Percentiles rank a stretch among this genome's conserved stretches.
phyloP scores from a whole-genome alignment of 2,888 invertebrate species.

The Noctua janthe region DNA sequence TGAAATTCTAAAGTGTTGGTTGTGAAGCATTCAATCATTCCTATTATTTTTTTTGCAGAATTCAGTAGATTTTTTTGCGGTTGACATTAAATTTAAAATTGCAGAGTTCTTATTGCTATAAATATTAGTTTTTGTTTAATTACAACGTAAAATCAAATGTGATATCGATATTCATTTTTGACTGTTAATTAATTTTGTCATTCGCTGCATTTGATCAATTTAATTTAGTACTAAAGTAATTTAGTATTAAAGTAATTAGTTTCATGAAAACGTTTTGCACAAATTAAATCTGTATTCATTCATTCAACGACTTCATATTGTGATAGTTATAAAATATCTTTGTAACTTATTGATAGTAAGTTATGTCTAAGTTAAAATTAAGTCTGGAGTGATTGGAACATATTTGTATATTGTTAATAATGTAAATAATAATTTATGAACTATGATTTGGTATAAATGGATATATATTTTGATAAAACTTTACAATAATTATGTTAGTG shows the following conservation, averaged over 20 bases:
- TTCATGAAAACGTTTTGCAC: background rate
- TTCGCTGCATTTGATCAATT: constrained; percentile 1
- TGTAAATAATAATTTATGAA: constrained; percentile 85
- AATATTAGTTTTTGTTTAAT: background rate
- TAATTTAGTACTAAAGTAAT: background rate
- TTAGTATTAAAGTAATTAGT: background rate
- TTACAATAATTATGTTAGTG: constrained; percentile 78
- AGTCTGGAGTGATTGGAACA: constrained; percentile 55
- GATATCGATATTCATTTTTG: constrained; percentile 2
- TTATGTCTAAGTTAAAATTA: constrained; percentile 36
- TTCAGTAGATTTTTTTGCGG: background rate
- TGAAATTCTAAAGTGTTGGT: constrained; percentile 44
- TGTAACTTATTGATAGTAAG: constrained; percentile 35
- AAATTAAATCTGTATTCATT: background rate
- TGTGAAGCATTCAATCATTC: constrained; percentile 12
- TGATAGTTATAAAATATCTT: constrained; percentile 21
- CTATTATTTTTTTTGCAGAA: background rate
- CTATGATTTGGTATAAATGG: constrained; percentile 61
- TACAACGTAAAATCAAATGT: background rate
- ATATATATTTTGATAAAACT: constrained; percentile 83
- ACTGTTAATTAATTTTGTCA: background rate
- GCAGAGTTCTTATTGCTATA: no score
- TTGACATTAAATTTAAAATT: background rate
- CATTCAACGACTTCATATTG: constrained; percentile 10
- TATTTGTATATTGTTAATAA: constrained; percentile 73